Base-by-base conservation (phyloP, 2,113 vertebrate species). In the Tragelaphus buxtoni region DNA sequence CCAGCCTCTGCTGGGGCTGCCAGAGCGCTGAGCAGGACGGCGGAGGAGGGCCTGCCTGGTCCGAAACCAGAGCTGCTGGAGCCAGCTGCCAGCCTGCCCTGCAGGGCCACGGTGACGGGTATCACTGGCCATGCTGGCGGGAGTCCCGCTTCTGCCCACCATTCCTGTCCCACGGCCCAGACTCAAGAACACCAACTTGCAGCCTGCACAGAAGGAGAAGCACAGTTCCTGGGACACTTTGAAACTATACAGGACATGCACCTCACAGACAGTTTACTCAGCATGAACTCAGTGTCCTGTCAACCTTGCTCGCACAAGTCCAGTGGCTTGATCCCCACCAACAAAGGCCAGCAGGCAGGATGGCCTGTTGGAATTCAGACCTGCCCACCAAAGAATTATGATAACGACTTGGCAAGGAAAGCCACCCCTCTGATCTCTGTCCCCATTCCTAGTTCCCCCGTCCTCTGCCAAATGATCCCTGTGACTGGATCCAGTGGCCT, bases 401-500 rank as follows among this genome's bases (percentile, higher is more conserved):
- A 98, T 35, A 98, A 77, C 12, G 96, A 98, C 96, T 96, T 95
- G 97, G 98, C 98, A 82, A 98, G 98, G 96, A 97, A 97, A 84
- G 82, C 98, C 35, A 74, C 97, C 58, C 98, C 98, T 0, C 96
- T 98, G 88, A 97, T 98, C 12, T 97, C 98, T n/a, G 95, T 98
- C 55, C 98, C 99, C 0, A 97, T 99, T 95, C 97, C 99, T 26
- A 98, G 98, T 26, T 96, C 99, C 12, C 99, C 99, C 0, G 97
- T 99, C 77, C 98, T 99, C 93, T 99, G 99, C 98, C 99, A 99
- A 56, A 99, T 99, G 97, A 99, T 99, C 98, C 99, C 99, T 2
- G 96, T 99, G 65, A 98, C 98, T 10, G 98, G 99, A 92, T 99
- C 98, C 61, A 98, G 99, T 1, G 98, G 99, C 87, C 97, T 99